phyloP scores from a whole-genome alignment of 2,113 vertebrate species.

The Eurystomus gularis region DNA sequence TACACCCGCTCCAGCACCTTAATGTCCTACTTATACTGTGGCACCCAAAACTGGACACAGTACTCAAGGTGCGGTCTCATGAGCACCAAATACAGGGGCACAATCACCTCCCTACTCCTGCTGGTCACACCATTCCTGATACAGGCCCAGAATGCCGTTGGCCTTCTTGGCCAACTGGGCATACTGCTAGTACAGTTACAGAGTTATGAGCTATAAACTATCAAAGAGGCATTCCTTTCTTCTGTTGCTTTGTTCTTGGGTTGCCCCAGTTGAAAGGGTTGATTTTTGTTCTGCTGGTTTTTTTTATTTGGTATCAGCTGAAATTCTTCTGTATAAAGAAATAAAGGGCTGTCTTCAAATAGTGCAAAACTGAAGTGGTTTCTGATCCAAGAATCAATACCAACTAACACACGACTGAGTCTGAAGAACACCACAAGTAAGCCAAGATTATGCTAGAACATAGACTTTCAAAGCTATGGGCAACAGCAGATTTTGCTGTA shows the following conservation, averaged over 20 bases:
- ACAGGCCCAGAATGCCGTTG: too few relatives aligned
- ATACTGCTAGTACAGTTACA: neutral
- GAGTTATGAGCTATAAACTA: neutral
- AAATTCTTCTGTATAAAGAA: neutral
- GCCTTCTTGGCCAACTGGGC: too few relatives aligned
- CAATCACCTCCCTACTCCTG: too few relatives aligned
- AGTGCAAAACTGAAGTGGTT: neutral
- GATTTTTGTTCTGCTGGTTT: neutral
- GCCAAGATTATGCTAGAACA: neutral
- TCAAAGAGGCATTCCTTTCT: neutral
- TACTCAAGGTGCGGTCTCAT: too few relatives aligned
- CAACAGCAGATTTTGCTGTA: neutral
- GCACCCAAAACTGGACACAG: too few relatives aligned
- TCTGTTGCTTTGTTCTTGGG: neutral
- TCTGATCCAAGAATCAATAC: neutral
- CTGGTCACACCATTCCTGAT: too few relatives aligned
- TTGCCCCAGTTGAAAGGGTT: neutral
- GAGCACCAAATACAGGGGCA: too few relatives aligned
- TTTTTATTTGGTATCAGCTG: neutral
- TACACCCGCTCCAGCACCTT: too few relatives aligned
- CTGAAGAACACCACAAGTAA: neutral
- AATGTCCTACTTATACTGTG: too few relatives aligned
- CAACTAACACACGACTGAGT: neutral
- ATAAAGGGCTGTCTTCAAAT: neutral
- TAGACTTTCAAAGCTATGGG: neutral